Base-by-base conservation (phyloP, 1,140 invertebrate genomes). In the Trichonephila inaurata region DNA sequence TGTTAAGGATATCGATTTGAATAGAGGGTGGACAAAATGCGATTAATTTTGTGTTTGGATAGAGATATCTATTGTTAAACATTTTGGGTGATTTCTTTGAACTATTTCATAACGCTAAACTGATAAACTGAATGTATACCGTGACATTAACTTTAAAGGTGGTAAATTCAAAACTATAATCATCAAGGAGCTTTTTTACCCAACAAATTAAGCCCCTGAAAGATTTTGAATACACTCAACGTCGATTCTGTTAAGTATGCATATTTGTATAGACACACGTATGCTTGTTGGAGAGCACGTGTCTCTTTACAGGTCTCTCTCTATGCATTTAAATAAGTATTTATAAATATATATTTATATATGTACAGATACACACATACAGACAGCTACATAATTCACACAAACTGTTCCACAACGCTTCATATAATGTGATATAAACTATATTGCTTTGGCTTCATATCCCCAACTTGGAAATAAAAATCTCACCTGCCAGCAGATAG, bases 191-290 rank as follows among this genome's bases (percentile, higher is more conserved):
- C 72, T 77, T 87, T 62, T 62, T 60, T 40, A 51, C 21, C 58
- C 89, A 62, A 91, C 90, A 92, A 92, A 92, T 92, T 92, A 92
- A 92, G 90, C 90, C 90, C 90, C 90, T 85, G 81, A 64, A 60
- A 33, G 10, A 51, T 82, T 58, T 92, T 24, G 62, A 88, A 44
- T 60, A 58, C 28, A 81, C 24, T 51, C 28, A 33, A 81, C 72
- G 66, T 61, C 33, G 89, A 90, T 8, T 33, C 24, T 51, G 51
- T 85, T 85, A 85, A 85, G 60, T 28, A 85, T 85, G 28, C 83
- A 60, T 85, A 85, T 51, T 21, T 10, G 58, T 85, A 85, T 51
- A 58, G 58, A 85, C 51, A 85, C 58, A 85, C 83, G 58, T 60
- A 85, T n/a, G 21, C 28, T 60, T 66, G 24, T 21, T 33, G 44